Conservation (phyloP, 2,888 invertebrate species). For the Arge pagana region DNA sequence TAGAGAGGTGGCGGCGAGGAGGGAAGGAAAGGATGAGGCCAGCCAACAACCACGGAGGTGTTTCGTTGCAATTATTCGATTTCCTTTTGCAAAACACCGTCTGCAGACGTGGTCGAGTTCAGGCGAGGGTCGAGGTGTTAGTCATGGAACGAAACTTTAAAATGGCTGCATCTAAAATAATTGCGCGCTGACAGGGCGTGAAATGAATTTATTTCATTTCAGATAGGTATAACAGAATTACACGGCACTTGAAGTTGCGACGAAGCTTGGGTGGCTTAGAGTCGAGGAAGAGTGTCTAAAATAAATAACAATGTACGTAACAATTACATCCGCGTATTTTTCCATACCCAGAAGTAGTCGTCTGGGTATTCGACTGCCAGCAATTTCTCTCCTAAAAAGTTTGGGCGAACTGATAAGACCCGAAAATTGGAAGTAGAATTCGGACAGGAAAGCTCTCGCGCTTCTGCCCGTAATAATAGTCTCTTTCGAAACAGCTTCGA, state of each 20-base stretch:
- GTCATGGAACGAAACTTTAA: slow-evolving; percentile 48
- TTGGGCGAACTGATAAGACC: too few species aligned
- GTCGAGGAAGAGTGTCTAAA: slow-evolving; percentile 16
- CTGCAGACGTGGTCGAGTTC: slow-evolving; percentile 36
- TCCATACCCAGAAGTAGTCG: too few species aligned
- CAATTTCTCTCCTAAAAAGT: too few species aligned
- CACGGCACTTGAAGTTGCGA: slow-evolving; percentile 56
- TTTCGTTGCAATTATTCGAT: slow-evolving; percentile 18
- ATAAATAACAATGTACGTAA: too few species aligned
- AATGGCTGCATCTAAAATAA: slow-evolving; percentile 55
- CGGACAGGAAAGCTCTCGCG: too few species aligned
- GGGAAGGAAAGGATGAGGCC: background rate
- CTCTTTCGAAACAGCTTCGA: too few species aligned
- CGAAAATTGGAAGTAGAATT: too few species aligned
- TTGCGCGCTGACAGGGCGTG: slow-evolving; percentile 59
- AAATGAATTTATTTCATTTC: slow-evolving; percentile 59
- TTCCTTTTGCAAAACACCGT: slow-evolving; percentile 18
- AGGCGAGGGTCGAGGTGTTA: slow-evolving; percentile 45
- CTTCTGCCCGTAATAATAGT: too few species aligned
- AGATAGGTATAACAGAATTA: slow-evolving; percentile 56
- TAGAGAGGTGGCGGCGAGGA: background rate
- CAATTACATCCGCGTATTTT: too few species aligned
- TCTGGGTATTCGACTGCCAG: too few species aligned
- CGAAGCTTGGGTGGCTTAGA: slow-evolving; percentile 46
- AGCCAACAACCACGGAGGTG: background rate